Conservation (phyloP, 2,113 vertebrate species). For the Platysternon megacephalum region DNA sequence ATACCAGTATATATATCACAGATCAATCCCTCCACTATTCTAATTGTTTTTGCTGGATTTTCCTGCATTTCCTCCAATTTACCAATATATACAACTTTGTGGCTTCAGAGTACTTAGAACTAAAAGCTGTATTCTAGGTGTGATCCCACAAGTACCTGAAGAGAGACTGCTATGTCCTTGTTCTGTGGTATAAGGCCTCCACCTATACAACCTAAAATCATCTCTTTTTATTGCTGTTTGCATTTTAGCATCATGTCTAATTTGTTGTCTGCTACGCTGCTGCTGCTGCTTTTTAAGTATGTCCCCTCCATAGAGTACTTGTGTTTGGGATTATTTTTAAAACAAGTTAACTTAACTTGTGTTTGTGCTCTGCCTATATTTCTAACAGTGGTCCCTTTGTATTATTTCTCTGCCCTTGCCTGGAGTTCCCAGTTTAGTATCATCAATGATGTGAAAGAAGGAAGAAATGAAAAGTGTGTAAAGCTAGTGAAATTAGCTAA, state of each 20-base stretch:
- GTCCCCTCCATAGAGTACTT: background rate
- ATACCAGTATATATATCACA: background rate
- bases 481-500: slow-evolving; percentile 42
- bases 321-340: slow-evolving; percentile 43
- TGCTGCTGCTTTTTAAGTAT: background rate
- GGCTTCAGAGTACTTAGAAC: background rate
- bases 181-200: background rate
- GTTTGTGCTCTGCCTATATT: slow-evolving; percentile 21
- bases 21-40: background rate
- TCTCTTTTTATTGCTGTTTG: background rate
- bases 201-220: background rate
- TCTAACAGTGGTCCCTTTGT: slow-evolving; percentile 32
- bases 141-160: background rate
- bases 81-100: background rate
- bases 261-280: background rate
- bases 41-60: background rate
- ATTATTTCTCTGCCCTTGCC: slow-evolving; percentile 18
- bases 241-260: background rate
- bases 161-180: background rate
- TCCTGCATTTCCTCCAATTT: background rate
- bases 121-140: background rate
- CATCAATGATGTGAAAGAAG: slow-evolving; percentile 41
- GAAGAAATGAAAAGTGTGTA: slow-evolving; percentile 27
- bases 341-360: slow-evolving; percentile 40
- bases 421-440: slow-evolving; percentile 55